Base-by-base conservation (phyloP, 2,113 vertebrate genomes). In the Pelodiscus sinensis region DNA sequence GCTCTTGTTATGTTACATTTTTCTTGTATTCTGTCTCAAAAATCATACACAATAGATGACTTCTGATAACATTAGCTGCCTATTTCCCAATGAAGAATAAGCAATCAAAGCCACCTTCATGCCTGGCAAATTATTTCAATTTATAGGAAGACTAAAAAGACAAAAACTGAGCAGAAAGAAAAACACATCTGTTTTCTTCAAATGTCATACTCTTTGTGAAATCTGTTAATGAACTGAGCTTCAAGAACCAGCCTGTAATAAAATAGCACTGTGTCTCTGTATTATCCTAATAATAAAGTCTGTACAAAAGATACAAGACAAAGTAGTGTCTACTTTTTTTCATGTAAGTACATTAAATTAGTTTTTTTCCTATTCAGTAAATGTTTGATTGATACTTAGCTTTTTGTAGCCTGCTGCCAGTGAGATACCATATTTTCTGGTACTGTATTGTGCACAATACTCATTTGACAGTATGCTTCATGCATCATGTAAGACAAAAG, bases 371-470 rank as follows among this genome's bases (percentile, higher is more conserved):
- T 92, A 60, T 94, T 89, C 57, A 87, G n/a, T 51, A 95, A 82
- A 82, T 92, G 14, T 38, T 92, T 95, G 55, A 95, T 96, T 95
- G 92, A 81, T 92, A 87, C 65, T 93, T 90, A 81, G 62, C 75
- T 51, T 60, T 89, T 89, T 88, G 55, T 86, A 84, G 50, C 15
- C 57, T 91, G n/a, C 50, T 92, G 15, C 8, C 35, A 87, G 29
- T 52, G 68, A 93, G 87, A 93, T 29, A 51, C 51, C 65, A 19
- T 90, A 92, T 88, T 95, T 94, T 62, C 51, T 92, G 71, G 88
- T 88, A 84, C 10, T 88, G 5, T 84, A 65, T 12, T 60, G 21
- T 96, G 58, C 58, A 51, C 84, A 92, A 65, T 83, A 15, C 50
- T 58, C 83, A 75, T 87, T 90, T 94, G 94, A 94, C 81, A 88